Conservation (phyloP, 2,113 vertebrate genomes). For the Siniperca chuatsi region DNA sequence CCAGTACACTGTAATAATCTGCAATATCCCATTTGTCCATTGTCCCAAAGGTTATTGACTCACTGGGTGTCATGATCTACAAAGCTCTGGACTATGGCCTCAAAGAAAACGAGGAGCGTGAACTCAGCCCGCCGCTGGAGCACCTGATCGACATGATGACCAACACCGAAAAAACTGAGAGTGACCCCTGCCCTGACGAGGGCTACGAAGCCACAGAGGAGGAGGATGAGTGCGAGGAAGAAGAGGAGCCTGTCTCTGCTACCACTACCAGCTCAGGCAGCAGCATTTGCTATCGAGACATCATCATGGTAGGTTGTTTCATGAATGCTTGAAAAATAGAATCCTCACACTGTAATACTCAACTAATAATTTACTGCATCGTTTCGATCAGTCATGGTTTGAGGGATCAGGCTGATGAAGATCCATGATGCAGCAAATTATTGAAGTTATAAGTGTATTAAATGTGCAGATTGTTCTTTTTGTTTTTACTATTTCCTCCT, state of each 20-base stretch:
- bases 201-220: constrained; percentile 95
- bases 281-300: constrained; percentile 87
- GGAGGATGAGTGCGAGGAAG: constrained; percentile 86
- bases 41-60: constrained; percentile 91
- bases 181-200: constrained; percentile 89
- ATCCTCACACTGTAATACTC: neutral
- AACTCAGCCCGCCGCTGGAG: constrained; percentile 94
- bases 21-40: neutral
- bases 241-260: constrained; percentile 38
- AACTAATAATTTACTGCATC: neutral
- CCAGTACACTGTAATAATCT: neutral
- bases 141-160: constrained; percentile 96
- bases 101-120: constrained; percentile 95
- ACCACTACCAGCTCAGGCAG: constrained; percentile 45
- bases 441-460: neutral
- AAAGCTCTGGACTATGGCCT: constrained; percentile 98
- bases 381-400: neutral
- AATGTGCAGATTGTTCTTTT: constrained; percentile 4
- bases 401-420: neutral
- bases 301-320: constrained; percentile 87
- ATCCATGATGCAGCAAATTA: neutral
- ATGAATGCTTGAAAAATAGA: neutral
- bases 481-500: neutral
- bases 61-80: constrained; percentile 97
- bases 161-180: constrained; percentile 86